Evolutionary conservation across 1,140 invertebrate species (phyloP).

Genomic region (Calycopis cecrops): DNA sequence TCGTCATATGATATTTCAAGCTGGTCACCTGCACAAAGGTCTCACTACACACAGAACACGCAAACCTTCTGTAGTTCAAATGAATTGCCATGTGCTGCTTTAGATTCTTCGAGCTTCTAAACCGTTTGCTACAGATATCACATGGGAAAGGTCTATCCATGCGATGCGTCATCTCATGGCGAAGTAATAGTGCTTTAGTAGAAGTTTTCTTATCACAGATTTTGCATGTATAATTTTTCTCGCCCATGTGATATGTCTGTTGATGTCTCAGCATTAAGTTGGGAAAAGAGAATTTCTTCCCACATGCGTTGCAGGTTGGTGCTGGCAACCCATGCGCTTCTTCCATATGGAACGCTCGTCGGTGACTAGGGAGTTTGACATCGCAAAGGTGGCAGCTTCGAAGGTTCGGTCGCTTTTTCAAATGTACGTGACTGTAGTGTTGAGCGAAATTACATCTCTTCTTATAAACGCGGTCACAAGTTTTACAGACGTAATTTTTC

Average conservation of each 20-base stretch:
- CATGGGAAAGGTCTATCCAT: slow-evolving; percentile 73
- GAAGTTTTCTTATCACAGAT: slow-evolving; percentile 80
- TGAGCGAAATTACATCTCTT: slow-evolving; percentile 22
- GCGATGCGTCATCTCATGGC: slow-evolving; percentile 79
- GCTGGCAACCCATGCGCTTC: slow-evolving; percentile 29
- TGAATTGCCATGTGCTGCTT: slow-evolving; percentile 74
- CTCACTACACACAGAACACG: slow-evolving; percentile 53
- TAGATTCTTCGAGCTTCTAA: slow-evolving; percentile 78
- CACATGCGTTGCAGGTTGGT: slow-evolving; percentile 32
- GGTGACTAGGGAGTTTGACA: slow-evolving; percentile 20
- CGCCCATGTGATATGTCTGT: slow-evolving; percentile 32
- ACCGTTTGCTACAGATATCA: slow-evolving; percentile 73
- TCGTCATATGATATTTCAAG: slow-evolving; percentile 44
- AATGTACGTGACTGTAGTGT: slow-evolving; percentile 33
- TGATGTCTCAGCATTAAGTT: slow-evolving; percentile 31
- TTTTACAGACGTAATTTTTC: slow-evolving; percentile 25
- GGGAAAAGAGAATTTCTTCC: slow-evolving; percentile 36
- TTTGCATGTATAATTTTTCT: slow-evolving; percentile 39
- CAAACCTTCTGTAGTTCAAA: slow-evolving; percentile 70
- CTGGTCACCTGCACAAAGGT: slow-evolving; percentile 58
- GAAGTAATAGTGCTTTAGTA: slow-evolving; percentile 49
- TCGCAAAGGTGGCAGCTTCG: slow-evolving; percentile 32
- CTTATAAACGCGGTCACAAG: slow-evolving; percentile 25
- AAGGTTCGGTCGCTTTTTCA: slow-evolving; percentile 31
- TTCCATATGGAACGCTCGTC: slow-evolving; percentile 28